Percentiles rank a stretch among this genome's conserved stretches.
These are phyloP conservation scores for Ichneumon xanthorius DNA, from an alignment of 2,888 invertebrate genomes.

Conservation along the genomic window DNA sequence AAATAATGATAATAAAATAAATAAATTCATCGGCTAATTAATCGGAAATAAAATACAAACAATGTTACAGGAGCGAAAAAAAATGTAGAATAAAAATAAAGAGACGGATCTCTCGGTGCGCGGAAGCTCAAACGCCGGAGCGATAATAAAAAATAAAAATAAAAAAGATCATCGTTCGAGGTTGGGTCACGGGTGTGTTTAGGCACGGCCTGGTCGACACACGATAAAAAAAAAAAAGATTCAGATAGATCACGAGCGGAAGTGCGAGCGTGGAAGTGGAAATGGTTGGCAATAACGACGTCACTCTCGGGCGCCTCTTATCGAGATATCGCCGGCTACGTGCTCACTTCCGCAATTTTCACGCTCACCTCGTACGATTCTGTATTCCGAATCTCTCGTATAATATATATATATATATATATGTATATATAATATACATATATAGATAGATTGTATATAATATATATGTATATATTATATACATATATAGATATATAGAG, in stretches of 20 bases:
- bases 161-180: constrained; percentile 33
- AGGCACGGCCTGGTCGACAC: constrained; percentile 58
- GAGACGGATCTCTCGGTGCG: not conserved
- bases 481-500: too few species aligned
- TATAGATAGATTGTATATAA: too few species aligned
- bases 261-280: constrained; percentile 82
- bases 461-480: too few species aligned
- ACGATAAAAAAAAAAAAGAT: constrained; percentile 17
- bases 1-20: too few species aligned
- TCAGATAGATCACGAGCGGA: constrained; percentile 72
- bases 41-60: not conserved
- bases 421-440: too few species aligned
- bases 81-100: not conserved
- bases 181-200: constrained; percentile 66
- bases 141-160: constrained; percentile 41
- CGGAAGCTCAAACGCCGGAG: constrained; percentile 37
- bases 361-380: constrained; percentile 59
- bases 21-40: not conserved
- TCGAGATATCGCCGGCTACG: constrained; percentile 80
- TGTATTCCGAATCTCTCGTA: constrained; percentile 24
- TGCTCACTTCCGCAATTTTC: constrained; percentile 82
- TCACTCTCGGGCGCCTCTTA: constrained; percentile 80
- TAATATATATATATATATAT: not conserved
- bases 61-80: not conserved
- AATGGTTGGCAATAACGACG: constrained; percentile 83